Base-by-base conservation (phyloP, 2,113 vertebrate species). In the Tor tambroides region DNA sequence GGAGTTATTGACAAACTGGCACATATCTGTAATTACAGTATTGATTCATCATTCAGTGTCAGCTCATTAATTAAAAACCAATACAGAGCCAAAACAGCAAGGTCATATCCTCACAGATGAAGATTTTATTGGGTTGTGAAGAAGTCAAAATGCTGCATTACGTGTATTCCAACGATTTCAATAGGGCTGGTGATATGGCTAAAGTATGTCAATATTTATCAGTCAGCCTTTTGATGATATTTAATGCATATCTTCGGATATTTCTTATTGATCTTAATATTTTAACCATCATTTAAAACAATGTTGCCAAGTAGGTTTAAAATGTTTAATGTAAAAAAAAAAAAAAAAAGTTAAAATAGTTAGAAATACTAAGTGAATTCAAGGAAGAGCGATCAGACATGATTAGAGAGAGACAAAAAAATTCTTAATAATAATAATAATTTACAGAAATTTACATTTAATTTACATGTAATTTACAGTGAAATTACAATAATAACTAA, bases 21-120 rank as follows among this genome's bases (percentile, higher is more conserved):
- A 75, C 21, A 78, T 82, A 59, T 78, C 17, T 78, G 1, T 30
- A 30, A 51, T 78, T 54, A 54, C 71, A 78, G 46, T 49, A 74
- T 54, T 21, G 76, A 54, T 54, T 32, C 26, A 32, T 30, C 35
- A n/a, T 38, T 74, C 71, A 74, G 5, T 41, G 32, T 41, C 35
- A 14, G 21, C 71, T 74, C 35, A 74, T n/a, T 41, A 41, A 23
- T 74, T 38, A n/a, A 41, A 41, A 74, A n/a, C 0, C 9, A 38
- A 72, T 5, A 41, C 35, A 74, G 5, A 41, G 21, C 21, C 69
- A 41, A n/a, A 72, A 72, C 69, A 41, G 19, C 21, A 8, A 54
- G 49, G 28, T 30, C 41, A 77, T 26, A 61, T 74, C 21, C 69
- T 65, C 79, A 79, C 86, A 83, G 59, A 76, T 30, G 1, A 19